Percentiles rank a stretch among this genome's conserved stretches.
Evolutionary conservation across 2,888 invertebrate species (phyloP).

Genomic region (Diarsia dahlii): DNA sequence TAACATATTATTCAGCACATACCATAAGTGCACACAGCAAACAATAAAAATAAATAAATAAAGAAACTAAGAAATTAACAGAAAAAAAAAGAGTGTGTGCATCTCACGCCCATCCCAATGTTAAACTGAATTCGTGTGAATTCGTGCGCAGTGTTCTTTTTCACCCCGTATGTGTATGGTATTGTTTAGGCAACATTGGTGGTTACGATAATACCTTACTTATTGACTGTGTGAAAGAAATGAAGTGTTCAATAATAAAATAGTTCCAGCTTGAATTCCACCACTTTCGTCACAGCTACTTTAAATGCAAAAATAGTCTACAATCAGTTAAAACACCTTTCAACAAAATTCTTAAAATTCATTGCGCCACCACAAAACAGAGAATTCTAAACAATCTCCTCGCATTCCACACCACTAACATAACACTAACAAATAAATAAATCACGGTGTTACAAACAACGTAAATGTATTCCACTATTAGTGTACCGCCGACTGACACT

Average conservation of each 20-base stretch:
- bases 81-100: no score
- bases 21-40: no score
- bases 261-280: no score
- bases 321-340: not conserved
- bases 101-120: no score
- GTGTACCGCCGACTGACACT: slow-evolving; percentile 63
- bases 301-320: not conserved
- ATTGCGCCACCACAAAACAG: not conserved
- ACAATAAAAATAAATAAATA: no score
- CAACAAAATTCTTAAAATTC: not conserved
- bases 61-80: no score
- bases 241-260: no score
- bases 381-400: slow-evolving; percentile 20
- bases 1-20: no score
- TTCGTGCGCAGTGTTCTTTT: no score
- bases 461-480: slow-evolving; percentile 65
- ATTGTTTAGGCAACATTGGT: not conserved
- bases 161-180: not conserved
- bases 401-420: slow-evolving; percentile 39
- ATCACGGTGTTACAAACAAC: slow-evolving; percentile 58
- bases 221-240: not conserved
- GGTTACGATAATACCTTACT: no score
- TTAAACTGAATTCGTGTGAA: no score
- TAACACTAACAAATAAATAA: slow-evolving; percentile 64
- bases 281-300: not conserved